phyloP scores from a whole-genome alignment of 2,113 vertebrate species.

The Malurus melanocephalus region DNA sequence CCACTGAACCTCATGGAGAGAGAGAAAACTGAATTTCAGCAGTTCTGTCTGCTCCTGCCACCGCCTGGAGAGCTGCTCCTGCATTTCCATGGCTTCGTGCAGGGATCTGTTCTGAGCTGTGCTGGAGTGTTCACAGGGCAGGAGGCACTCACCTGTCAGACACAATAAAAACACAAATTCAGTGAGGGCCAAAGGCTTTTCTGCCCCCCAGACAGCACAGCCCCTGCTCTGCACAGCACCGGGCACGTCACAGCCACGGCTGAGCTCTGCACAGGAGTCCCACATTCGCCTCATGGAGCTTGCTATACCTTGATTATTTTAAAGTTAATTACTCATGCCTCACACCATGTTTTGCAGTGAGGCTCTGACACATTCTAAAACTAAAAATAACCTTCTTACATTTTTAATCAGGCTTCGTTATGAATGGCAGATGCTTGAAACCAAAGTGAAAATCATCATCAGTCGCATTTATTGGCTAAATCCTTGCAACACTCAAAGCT shows the following conservation, averaged over 20 bases:
- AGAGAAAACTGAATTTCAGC: background rate
- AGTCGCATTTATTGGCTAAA: slow-evolving; percentile 58
- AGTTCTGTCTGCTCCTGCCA: background rate
- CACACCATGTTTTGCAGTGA: background rate
- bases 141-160: background rate
- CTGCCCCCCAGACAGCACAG: background rate
- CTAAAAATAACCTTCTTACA: slow-evolving; percentile 46
- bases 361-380: slow-evolving; percentile 4
- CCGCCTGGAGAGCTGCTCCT: background rate
- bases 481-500: slow-evolving; percentile 61
- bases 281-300: background rate
- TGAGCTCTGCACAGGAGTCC: background rate
- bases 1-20: accelerated
- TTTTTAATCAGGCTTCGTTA: slow-evolving; percentile 56
- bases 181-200: accelerated
- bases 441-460: slow-evolving; percentile 65
- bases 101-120: background rate
- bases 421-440: slow-evolving; percentile 72
- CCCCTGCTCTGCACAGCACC: background rate
- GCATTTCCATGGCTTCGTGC: accelerated
- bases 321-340: background rate
- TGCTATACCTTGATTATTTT: background rate
- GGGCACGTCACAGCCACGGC: background rate
- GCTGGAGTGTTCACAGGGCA: background rate
- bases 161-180: no score